Evolutionary conservation across 1,140 invertebrate genomes (phyloP), one percentile per base, ranked within the genome.

Genomic region (Fragariocoptes setiger): DNA sequence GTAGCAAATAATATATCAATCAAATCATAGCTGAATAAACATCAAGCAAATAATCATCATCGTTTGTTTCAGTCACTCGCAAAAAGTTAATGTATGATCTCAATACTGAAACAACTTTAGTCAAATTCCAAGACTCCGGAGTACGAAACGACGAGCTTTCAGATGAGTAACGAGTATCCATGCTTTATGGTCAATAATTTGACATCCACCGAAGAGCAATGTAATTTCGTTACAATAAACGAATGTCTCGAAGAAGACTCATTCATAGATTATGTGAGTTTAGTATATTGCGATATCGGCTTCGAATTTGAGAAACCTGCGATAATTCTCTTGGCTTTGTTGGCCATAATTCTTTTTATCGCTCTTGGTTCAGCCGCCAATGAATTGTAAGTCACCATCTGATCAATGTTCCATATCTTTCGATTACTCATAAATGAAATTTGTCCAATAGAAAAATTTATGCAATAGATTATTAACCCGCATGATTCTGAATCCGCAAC

Each of bases 341-440:
- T 43, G 4, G 17, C 44, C 5, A 18, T 44, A 16, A 4, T 44
- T 14, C 16, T 44, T 4, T 44, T 44, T 21, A 16, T 45, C 4
- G n/a, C 13, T 16, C 14, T 44, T 4, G 21, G 43, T 5, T n/a
- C 25, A 3, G 25, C 21, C 3, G 43, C 43, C 21, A 42, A 44
- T 44, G 43, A 44, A 14, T 44, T 44, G 42, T 43, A 44, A 43
- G 38, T 42, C n/a, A 14, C 31, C 12, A 17, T 40, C 14, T 8
- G 8, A 15, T 16, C 16, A 5, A 14, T 19, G 8, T 12, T 45
- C 44, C 44, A 19, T 5, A 8, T 43, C 16, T 20, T 20, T 12
- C 44, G 19, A 20, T 39, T 15, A 39, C 5, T 42, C 13, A 35
- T 40, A 12, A 13, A 8, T n/a, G 8, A 8, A 8, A 25, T 44